Conservation (phyloP, 1,140 invertebrate genomes). For the Bemisia tabaci region DNA sequence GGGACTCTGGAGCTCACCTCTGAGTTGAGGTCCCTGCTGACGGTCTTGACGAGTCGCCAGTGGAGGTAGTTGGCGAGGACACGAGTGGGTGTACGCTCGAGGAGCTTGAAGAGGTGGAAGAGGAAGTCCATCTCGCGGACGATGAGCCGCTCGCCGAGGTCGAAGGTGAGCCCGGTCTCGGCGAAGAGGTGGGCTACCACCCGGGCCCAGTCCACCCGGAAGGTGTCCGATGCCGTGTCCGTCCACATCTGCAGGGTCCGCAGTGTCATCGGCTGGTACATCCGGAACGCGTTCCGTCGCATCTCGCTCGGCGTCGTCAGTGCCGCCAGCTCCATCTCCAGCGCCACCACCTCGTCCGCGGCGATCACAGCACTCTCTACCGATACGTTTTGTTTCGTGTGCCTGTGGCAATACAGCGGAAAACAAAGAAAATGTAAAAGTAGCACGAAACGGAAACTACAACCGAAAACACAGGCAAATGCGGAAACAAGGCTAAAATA, state of each 20-base stretch:
- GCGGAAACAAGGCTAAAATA: no score
- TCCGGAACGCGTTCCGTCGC: constrained; percentile 35
- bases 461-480: no score
- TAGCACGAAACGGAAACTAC: no score
- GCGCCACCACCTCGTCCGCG: background rate
- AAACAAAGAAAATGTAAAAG: no score
- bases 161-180: constrained; percentile 17
- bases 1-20: no score
- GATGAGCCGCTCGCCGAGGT: constrained; percentile 22
- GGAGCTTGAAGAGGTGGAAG: constrained; percentile 20
- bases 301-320: constrained; percentile 36
- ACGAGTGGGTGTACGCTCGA: constrained; percentile 21
- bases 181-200: constrained; percentile 20
- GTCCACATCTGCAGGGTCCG: constrained; percentile 32
- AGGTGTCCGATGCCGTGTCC: constrained; percentile 18
- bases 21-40: constrained; percentile 33
- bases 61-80: constrained; percentile 38
- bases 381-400: background rate
- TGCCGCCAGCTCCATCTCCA: constrained; percentile 21
- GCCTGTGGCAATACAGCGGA: no score
- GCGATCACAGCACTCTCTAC: background rate
- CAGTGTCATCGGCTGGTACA: constrained; percentile 41
- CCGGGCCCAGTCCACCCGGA: constrained; percentile 24
- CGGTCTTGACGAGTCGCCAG: constrained; percentile 38
- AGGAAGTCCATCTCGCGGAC: constrained; percentile 26